Conservation (phyloP, 2,888 invertebrate genomes). For the Eupeodes latifasciatus region DNA sequence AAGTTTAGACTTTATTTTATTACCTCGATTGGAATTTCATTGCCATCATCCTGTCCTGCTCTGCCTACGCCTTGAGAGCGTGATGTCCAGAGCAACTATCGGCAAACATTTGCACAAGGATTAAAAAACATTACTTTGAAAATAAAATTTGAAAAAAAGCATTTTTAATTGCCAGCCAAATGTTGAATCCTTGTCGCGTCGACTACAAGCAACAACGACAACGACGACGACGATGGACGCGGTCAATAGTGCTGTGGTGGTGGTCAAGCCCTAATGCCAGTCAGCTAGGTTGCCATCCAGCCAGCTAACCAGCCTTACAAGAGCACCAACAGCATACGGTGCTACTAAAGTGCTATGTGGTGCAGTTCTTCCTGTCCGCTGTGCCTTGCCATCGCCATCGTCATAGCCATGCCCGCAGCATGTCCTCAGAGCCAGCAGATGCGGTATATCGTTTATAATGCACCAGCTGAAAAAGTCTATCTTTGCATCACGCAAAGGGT, state of each 20-base stretch:
- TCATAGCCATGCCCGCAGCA: background rate
- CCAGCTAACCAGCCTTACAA: constrained; percentile 18
- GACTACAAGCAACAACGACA: background rate
- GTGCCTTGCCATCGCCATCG: too few relatives aligned
- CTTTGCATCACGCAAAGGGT: constrained; percentile 61
- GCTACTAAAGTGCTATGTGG: background rate
- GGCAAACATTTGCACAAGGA: constrained; percentile 22
- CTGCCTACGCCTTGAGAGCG: constrained; percentile 48
- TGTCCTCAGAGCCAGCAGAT: constrained; percentile 45
- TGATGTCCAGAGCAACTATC: constrained; percentile 30
- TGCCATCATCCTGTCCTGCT: constrained; percentile 37
- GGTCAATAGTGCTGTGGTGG: constrained; percentile 43
- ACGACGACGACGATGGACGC: constrained; percentile 12
- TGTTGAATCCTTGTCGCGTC: constrained; percentile 67
- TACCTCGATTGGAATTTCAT: constrained; percentile 70
- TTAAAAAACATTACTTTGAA: background rate
- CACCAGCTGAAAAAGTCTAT: constrained; percentile 53
- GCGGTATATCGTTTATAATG: constrained; percentile 47
- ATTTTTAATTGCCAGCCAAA: constrained; percentile 71
- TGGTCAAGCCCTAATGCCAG: constrained; percentile 44
- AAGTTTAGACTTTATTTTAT: constrained; percentile 54
- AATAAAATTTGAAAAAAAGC: constrained; percentile 48
- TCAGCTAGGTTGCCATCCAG: background rate
- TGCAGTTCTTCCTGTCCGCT: constrained; percentile 39
- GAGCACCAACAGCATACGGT: constrained; percentile 19